Percentiles rank a stretch among this genome's conserved stretches.
These are phyloP conservation scores for Ephialtes manifestator DNA, from an alignment of 2,888 invertebrate genomes.

Conservation along the genomic window DNA sequence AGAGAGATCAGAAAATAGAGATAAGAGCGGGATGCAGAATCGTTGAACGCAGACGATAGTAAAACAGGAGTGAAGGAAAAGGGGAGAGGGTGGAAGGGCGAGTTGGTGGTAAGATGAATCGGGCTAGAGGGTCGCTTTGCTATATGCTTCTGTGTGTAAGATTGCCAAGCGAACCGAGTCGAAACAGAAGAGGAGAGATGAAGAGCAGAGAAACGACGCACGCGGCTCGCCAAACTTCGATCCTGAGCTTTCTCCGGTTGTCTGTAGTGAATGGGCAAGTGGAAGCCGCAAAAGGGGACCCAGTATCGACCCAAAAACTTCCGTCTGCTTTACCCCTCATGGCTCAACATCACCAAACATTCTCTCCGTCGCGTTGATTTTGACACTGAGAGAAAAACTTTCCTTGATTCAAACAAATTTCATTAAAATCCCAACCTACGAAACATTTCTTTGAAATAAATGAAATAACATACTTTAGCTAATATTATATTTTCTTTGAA, in stretches of 20 bases:
- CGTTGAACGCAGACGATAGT: neutral
- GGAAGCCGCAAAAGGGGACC: slow-evolving; percentile 1
- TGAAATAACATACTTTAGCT: too few relatives aligned
- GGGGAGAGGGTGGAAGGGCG: neutral
- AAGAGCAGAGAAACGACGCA: neutral
- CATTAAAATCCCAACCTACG: too few relatives aligned
- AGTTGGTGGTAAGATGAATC: neutral
- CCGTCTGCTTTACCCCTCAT: slow-evolving; percentile 2
- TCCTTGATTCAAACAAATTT: too few relatives aligned
- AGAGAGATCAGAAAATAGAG: neutral
- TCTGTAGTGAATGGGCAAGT: slow-evolving; percentile 2
- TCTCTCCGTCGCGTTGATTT: neutral
- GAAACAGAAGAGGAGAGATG: slow-evolving; percentile 6
- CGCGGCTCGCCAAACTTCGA: slow-evolving; percentile 3
- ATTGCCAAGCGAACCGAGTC: neutral
- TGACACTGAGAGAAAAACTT: too few relatives aligned
- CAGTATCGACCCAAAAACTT: slow-evolving; percentile 11
- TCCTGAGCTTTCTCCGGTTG: slow-evolving; percentile 15
- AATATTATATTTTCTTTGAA: too few relatives aligned
- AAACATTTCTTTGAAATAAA: too few relatives aligned
- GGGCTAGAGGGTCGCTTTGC: neutral
- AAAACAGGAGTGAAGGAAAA: neutral
- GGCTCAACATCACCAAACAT: neutral
- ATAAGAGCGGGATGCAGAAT: neutral
- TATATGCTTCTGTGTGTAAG: neutral